phyloP scores from a whole-genome alignment of 2,888 invertebrate species.

The Agonopterix subpropinquella region DNA sequence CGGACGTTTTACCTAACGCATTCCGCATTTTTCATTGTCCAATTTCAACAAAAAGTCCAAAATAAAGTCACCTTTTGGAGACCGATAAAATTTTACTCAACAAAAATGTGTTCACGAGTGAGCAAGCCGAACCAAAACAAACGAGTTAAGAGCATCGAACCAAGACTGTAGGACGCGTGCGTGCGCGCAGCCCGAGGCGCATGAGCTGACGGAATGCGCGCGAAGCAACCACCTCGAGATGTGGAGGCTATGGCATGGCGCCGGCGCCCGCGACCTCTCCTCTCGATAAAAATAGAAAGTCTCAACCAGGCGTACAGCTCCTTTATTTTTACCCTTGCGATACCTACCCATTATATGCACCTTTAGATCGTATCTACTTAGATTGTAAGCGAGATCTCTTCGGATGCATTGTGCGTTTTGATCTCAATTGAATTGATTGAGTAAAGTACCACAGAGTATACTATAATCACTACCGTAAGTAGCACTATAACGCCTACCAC shows the following conservation, averaged over 20 bases:
- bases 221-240: conserved; percentile 48
- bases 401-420: conserved; percentile 24
- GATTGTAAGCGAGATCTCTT: conserved; percentile 43
- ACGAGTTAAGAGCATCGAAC: conserved; percentile 20
- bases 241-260: conserved; percentile 65
- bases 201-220: conserved; percentile 65
- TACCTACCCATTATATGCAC: conserved; percentile 51
- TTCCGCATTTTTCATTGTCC: conserved; percentile 60
- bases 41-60: conserved; percentile 24
- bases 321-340: conserved; percentile 61
- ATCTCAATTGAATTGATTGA: too few species aligned
- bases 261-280: conserved; percentile 52
- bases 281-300: conserved; percentile 73
- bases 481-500: too few species aligned
- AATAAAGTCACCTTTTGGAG: neutral
- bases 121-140: conserved; percentile 35
- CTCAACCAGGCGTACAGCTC: conserved; percentile 54
- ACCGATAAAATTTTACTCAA: conserved; percentile 1
- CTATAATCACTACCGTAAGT: too few species aligned
- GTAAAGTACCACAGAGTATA: neutral
- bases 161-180: conserved; percentile 28
- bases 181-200: conserved; percentile 65
- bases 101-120: neutral
- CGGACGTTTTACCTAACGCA: conserved; percentile 49
- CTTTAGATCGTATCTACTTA: conserved; percentile 44